A percentile compares a stretch with the other conserved stretches of the same genome.
phyloP scores from a whole-genome alignment of 2,113 vertebrate species.

The Equus przewalskii region DNA sequence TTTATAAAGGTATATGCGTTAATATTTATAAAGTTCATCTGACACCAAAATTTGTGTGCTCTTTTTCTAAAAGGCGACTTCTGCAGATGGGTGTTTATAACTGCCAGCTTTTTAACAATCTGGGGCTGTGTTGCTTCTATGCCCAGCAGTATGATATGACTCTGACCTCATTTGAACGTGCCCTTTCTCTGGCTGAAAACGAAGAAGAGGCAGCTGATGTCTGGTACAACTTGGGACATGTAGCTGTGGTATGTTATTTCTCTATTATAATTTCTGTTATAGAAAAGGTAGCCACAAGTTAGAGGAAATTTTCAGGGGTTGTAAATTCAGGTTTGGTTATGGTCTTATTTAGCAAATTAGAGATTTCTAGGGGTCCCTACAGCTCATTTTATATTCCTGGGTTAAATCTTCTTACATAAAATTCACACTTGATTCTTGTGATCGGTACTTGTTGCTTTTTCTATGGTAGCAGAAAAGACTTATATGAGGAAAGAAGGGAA shows the following conservation, averaged over 20 bases:
- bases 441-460: neutral
- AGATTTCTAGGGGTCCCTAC: neutral
- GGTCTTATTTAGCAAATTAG: neutral
- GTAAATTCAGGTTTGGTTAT: neutral
- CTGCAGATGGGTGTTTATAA: conserved; percentile 99
- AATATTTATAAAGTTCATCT: conserved; percentile 14
- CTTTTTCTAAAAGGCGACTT: conserved; percentile 91
- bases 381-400: neutral
- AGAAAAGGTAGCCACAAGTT: neutral
- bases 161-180: conserved; percentile 96
- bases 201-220: conserved; percentile 97
- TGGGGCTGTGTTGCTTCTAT: conserved; percentile 98
- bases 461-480: neutral
- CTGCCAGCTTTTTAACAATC: conserved; percentile 98
- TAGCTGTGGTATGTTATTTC: conserved; percentile 94
- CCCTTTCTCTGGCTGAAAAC: conserved; percentile 93
- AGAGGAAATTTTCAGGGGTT: neutral
- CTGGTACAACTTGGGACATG: conserved; percentile 98
- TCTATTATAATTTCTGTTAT: neutral
- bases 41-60: conserved; percentile 24
- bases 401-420: neutral
- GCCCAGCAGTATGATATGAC: conserved; percentile 99
- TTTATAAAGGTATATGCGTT: neutral
- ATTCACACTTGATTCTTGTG: neutral
- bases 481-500: neutral